These are phyloP conservation scores for Brotula barbata DNA, from an alignment of 2,797 vertebrate genomes.

Conservation along the genomic window DNA sequence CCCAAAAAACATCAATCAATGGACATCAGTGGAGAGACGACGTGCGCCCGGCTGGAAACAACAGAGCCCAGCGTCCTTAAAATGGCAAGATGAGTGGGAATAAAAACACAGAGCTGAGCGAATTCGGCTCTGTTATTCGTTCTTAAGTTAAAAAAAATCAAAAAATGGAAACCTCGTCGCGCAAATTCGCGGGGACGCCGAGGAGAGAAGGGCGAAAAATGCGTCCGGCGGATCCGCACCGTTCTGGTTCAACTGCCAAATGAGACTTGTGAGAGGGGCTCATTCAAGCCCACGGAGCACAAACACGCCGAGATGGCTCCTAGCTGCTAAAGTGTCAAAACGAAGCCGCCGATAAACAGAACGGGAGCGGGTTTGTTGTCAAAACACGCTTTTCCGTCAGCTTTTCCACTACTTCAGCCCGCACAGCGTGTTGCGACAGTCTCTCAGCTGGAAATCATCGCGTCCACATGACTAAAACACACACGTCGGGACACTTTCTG, in stretches of 20 bases:
- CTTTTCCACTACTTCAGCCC: slow-evolving; percentile 35
- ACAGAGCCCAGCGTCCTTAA: slow-evolving; percentile 7
- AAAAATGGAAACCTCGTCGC: slow-evolving; percentile 11
- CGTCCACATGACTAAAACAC: rapidly evolving
- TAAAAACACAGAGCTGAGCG: not conserved
- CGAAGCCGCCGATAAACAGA: not conserved
- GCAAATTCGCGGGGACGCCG: slow-evolving; percentile 13
- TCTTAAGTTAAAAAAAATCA: slow-evolving; percentile 15
- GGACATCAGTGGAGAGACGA: slow-evolving; percentile 37
- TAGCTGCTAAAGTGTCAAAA: not conserved
- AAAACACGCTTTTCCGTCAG: not conserved
- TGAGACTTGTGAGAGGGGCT: slow-evolving; percentile 9
- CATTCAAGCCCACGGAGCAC: slow-evolving; percentile 8
- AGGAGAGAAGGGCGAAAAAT: slow-evolving; percentile 2
- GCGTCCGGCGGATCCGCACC: slow-evolving; percentile 26
- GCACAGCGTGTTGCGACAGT: slow-evolving; percentile 49
- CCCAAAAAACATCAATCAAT: slow-evolving; percentile 40
- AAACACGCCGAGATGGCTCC: not conserved
- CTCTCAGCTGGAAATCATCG: slow-evolving; percentile 11
- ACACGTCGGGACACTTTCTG: slow-evolving; percentile 16
- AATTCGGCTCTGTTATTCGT: not conserved
- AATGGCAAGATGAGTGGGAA: not conserved
- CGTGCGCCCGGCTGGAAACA: slow-evolving; percentile 45
- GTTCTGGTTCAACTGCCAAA: slow-evolving; percentile 17
- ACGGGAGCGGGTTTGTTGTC: slow-evolving; percentile 1